Percentiles rank a stretch among this genome's conserved stretches.
phyloP scores from a whole-genome alignment of 1,140 invertebrate species.

The Cyclargus thomasi region DNA sequence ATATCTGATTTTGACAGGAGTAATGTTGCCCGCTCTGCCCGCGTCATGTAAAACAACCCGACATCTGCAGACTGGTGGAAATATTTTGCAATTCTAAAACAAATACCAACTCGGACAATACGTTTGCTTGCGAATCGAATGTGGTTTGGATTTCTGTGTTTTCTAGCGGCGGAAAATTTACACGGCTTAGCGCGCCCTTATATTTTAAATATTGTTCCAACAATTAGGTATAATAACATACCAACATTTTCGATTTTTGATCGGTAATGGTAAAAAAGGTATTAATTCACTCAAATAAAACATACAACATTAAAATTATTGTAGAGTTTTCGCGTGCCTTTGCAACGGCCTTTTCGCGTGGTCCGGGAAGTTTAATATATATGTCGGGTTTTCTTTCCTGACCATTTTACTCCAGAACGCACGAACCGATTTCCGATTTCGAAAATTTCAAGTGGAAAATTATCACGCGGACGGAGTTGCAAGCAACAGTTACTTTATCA shows the following conservation, averaged over 20 bases:
- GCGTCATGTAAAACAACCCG: slow-evolving; percentile 10
- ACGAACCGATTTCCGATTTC: too few relatives aligned
- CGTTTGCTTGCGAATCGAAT: slow-evolving; percentile 3
- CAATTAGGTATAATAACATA: background rate
- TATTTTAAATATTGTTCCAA: background rate
- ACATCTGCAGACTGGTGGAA: slow-evolving; percentile 11
- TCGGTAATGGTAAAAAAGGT: too few relatives aligned
- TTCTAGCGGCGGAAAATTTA: background rate
- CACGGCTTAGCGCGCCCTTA: background rate
- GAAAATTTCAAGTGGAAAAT: too few relatives aligned
- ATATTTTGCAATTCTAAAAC: slow-evolving; percentile 15
- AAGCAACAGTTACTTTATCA: too few relatives aligned
- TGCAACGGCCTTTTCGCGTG: too few relatives aligned
- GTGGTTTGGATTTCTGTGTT: background rate
- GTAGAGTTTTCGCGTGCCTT: background rate
- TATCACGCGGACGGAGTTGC: too few relatives aligned
- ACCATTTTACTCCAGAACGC: background rate
- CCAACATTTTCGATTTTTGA: background rate
- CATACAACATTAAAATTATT: too few relatives aligned
- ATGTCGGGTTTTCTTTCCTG: too few relatives aligned
- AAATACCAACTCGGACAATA: background rate
- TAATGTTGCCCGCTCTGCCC: background rate
- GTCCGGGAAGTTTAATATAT: background rate
- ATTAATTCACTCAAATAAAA: too few relatives aligned
- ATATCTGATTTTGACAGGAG: slow-evolving; percentile 6